Conservation (phyloP, 1,140 invertebrate genomes). For the Parapsyche elsis region DNA sequence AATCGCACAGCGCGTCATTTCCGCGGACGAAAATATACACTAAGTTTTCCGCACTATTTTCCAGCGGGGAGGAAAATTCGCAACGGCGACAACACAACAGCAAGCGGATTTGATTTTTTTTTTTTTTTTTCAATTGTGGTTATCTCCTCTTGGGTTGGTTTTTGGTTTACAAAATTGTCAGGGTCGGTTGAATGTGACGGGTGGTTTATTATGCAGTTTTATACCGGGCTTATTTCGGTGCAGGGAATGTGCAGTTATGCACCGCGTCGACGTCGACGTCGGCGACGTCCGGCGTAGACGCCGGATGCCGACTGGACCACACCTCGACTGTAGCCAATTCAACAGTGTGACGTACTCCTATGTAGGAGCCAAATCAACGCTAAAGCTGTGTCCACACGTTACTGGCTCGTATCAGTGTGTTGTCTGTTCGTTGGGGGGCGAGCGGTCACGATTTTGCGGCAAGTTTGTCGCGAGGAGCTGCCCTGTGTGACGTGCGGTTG, state of each 20-base stretch:
- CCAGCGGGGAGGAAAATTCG: no score
- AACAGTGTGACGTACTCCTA: not conserved
- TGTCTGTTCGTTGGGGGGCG: no score
- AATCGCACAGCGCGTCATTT: not conserved
- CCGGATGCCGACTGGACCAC: conserved; percentile 12
- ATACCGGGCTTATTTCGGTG: not conserved
- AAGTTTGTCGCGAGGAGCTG: no score
- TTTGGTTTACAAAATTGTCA: not conserved
- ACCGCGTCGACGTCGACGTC: conserved; percentile 12
- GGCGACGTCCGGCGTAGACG: conserved; percentile 17
- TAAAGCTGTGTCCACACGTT: no score
- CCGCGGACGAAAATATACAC: not conserved
- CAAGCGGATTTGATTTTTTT: not conserved
- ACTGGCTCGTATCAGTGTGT: no score
- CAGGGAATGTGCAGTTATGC: not conserved
- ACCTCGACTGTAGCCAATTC: not conserved
- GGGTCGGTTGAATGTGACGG: no score
- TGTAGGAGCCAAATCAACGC: no score
- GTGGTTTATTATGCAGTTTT: no score
- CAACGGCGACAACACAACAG: no score
- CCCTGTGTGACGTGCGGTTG: no score
- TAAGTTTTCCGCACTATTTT: not conserved
- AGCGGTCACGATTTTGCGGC: no score
- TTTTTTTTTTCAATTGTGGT: not conserved
- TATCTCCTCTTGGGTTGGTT: no score